A percentile compares a stretch with the other conserved stretches of the same genome.
Conservation (phyloP, 2,888 invertebrate species). For the Neuroscelio doddi region DNA sequence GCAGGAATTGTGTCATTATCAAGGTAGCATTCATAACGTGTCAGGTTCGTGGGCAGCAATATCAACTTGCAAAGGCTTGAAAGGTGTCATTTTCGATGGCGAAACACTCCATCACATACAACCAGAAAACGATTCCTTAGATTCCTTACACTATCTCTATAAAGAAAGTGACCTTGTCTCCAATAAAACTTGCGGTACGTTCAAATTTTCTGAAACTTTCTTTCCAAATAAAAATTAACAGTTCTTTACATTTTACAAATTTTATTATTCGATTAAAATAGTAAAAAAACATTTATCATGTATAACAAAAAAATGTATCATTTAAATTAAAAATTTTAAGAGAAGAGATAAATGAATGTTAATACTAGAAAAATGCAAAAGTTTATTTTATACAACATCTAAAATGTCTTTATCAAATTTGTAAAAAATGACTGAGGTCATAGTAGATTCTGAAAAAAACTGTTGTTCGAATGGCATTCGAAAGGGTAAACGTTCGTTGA, state of each 20-base stretch:
- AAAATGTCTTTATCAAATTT: too few species aligned
- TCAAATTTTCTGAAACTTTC: background rate
- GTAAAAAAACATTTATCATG: too few species aligned
- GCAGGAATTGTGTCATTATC: slow-evolving; percentile 85
- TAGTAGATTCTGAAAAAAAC: slow-evolving; percentile 6
- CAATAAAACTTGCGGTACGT: slow-evolving; percentile 76
- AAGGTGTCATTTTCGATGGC: slow-evolving; percentile 88
- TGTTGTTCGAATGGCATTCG: slow-evolving; percentile 10
- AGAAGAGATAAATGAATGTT: too few species aligned
- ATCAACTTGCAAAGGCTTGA: slow-evolving; percentile 85
- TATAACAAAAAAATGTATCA: too few species aligned
- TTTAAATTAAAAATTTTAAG: too few species aligned
- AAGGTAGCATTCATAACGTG: slow-evolving; percentile 81
- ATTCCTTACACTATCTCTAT: slow-evolving; percentile 78
- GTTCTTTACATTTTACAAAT: background rate
- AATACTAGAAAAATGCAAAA: too few species aligned
- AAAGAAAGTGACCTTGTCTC: slow-evolving; percentile 78
- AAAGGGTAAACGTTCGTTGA: slow-evolving; percentile 21
- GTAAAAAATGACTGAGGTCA: slow-evolving; percentile 12
- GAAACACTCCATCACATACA: slow-evolving; percentile 83
- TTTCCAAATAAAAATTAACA: background rate
- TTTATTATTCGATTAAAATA: too few species aligned
- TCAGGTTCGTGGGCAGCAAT: slow-evolving; percentile 86
- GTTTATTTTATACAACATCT: too few species aligned
- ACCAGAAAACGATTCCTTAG: slow-evolving; percentile 72